Evolutionary conservation across 2,888 invertebrate species (phyloP), one percentile per base, ranked within the genome.

Genomic region (Aricia artaxerxes): DNA sequence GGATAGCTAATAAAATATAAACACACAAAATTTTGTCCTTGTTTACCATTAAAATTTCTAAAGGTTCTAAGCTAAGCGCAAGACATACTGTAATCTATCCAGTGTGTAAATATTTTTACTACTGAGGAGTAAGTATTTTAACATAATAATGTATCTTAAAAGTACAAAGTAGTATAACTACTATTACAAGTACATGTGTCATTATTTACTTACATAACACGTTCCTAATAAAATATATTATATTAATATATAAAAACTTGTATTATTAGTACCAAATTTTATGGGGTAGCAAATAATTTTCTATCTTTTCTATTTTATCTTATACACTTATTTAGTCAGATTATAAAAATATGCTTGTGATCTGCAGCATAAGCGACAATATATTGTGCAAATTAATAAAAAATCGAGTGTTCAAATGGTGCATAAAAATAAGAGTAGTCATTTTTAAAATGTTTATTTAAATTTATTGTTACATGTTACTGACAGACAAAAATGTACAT

Each of bases 211-310:
- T 4, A 57, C 49, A 72, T 38, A 4, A 72, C 7, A 38, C 13
- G 73, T 73, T 73, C 73, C 73, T 73, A 73, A 73, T 40, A 40
- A 72, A 73, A 73, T 73, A 6, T 38, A 2, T 73, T 73, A 40
- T 40, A 5, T 24, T 16, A 38, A 1, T 1, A 44, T 0, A 3
- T n/a, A 40, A 7, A 40, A 73, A 5, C 16, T 73, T 73, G 13
- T n/a, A 40, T 73, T 16, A 40, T 38, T 73, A 35, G 6, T 40
- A 40, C 4, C 31, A 31, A 11, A 9, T 57, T 57, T 57, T 57
- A 16, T 57, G 57, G 57, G 49, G 49, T 49, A 57, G 1, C 57
- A 16, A 57, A 57, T 57, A 16, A 57, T 57, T 57, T 13, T 57
- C 16, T 53, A 13, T 53, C 4, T 1, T 13, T 53, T 13, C 53